Conservation (phyloP, 1,140 invertebrate species). For the Drosophila aff. region DNA sequence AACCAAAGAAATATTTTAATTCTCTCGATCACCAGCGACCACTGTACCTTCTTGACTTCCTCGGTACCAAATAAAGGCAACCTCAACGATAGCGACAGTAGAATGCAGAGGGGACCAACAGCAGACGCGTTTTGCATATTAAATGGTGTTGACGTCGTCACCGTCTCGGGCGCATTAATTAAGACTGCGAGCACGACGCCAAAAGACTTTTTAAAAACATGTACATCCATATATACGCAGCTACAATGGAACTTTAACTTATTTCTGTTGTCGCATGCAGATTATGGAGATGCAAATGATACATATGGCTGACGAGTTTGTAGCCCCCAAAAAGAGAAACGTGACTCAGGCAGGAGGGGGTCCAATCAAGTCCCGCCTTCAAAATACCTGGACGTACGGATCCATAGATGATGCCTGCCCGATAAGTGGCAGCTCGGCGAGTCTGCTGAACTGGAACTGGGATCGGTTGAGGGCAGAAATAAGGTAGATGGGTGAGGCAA, state of each 20-base stretch:
- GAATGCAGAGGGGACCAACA: slow-evolving; percentile 37
- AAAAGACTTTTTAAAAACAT: slow-evolving; percentile 41
- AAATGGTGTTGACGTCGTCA: slow-evolving; percentile 47
- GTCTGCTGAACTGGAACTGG: slow-evolving; percentile 39
- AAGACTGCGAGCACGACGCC: slow-evolving; percentile 47
- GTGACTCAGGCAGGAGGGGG: slow-evolving; percentile 60
- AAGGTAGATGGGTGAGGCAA: slow-evolving; percentile 55
- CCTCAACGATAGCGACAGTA: slow-evolving; percentile 34
- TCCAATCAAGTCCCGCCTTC: slow-evolving; percentile 39
- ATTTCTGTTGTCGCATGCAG: slow-evolving; percentile 38
- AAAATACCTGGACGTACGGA: slow-evolving; percentile 59
- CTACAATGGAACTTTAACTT: slow-evolving; percentile 73
- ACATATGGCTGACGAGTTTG: slow-evolving; percentile 51
- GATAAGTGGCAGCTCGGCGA: slow-evolving; percentile 63
- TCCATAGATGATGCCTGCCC: slow-evolving; percentile 58
- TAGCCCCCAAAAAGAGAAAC: slow-evolving; percentile 59
- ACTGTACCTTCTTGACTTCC: slow-evolving; percentile 3
- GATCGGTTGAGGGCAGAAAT: slow-evolving; percentile 15
- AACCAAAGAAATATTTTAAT: too few relatives aligned
- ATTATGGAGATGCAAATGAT: slow-evolving; percentile 61
- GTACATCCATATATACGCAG: slow-evolving; percentile 23
- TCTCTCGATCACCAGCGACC: background rate
- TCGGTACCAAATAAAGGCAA: background rate
- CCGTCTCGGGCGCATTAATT: slow-evolving; percentile 65
- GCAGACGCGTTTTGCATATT: slow-evolving; percentile 71